Percentiles rank a stretch among this genome's conserved stretches.
Conservation (phyloP, 2,797 vertebrate genomes). For the Danio kyathit region DNA sequence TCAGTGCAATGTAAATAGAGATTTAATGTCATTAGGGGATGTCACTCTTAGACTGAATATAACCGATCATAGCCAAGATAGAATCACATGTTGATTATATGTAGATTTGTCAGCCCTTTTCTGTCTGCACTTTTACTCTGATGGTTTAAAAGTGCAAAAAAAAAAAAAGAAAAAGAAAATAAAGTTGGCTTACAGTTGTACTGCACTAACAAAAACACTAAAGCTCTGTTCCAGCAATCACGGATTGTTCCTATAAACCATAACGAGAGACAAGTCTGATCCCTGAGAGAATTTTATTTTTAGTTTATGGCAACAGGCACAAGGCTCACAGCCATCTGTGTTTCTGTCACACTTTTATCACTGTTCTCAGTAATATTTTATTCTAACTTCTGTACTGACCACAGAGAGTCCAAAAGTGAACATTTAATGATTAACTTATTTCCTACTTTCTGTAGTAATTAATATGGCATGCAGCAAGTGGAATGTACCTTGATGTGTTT, state of each 20-base stretch:
- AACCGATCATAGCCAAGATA: background rate
- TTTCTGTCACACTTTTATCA: conserved; percentile 3
- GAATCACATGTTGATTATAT: background rate
- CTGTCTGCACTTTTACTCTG: background rate
- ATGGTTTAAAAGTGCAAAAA: background rate
- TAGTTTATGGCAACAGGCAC: conserved; percentile 15
- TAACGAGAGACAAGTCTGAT: background rate
- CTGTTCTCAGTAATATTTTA: background rate
- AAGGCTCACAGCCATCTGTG: conserved; percentile 19
- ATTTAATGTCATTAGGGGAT: too few relatives aligned
- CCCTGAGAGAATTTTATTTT: conserved; percentile 19
- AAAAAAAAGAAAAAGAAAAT: background rate
- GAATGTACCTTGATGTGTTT: conserved; percentile 31
- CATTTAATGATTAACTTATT: too few relatives aligned
- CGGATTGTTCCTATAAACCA: background rate
- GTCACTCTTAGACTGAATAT: background rate
- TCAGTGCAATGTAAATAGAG: background rate
- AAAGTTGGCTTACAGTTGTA: background rate
- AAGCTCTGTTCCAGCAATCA: background rate
- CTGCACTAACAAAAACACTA: background rate
- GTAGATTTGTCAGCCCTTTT: background rate
- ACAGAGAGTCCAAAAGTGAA: background rate
- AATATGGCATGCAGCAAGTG: conserved; percentile 6
- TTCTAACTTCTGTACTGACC: conserved; percentile 9
- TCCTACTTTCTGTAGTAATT: background rate